A percentile compares a stretch with the other conserved stretches of the same genome.
Conservation (phyloP, 1,140 invertebrate genomes). For the Trachymyrmex septentrionalis region DNA sequence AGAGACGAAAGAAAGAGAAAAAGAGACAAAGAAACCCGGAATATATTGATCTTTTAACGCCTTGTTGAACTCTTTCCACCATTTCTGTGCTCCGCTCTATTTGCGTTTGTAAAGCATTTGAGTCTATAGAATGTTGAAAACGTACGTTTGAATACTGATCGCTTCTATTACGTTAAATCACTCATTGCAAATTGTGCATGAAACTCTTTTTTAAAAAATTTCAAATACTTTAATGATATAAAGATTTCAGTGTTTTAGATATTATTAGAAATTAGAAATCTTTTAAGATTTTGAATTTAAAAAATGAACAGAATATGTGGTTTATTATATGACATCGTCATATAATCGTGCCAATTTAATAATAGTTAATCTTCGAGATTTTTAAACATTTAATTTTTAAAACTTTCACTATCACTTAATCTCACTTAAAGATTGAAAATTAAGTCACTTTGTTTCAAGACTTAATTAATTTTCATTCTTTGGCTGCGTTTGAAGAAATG, state of each 20-base stretch:
- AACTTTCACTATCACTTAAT: too few relatives aligned
- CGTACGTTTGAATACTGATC: too few relatives aligned
- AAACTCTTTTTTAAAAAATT: not conserved
- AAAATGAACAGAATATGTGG: too few relatives aligned
- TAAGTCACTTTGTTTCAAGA: too few relatives aligned
- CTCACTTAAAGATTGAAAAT: too few relatives aligned
- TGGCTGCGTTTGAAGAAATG: too few relatives aligned
- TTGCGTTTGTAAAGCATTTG: not conserved
- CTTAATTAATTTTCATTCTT: too few relatives aligned
- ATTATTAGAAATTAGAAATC: too few relatives aligned
- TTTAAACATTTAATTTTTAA: not conserved
- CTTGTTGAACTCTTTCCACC: constrained; percentile 36
- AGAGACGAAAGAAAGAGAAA: not conserved
- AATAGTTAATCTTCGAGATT: not conserved
- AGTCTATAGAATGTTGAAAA: not conserved
- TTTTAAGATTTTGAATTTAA: too few relatives aligned
- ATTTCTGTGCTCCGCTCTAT: not conserved
- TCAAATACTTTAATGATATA: not conserved
- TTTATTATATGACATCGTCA: not conserved
- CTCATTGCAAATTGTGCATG: not conserved
- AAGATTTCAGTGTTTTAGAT: not conserved
- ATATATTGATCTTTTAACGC: constrained; percentile 43
- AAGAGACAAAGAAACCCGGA: constrained; percentile 5
- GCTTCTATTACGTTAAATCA: not conserved
- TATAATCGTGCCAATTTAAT: not conserved